Evolutionary conservation across 2,888 invertebrate species (phyloP), one percentile per base, ranked within the genome.

Genomic region (Subacronicta megacephala): DNA sequence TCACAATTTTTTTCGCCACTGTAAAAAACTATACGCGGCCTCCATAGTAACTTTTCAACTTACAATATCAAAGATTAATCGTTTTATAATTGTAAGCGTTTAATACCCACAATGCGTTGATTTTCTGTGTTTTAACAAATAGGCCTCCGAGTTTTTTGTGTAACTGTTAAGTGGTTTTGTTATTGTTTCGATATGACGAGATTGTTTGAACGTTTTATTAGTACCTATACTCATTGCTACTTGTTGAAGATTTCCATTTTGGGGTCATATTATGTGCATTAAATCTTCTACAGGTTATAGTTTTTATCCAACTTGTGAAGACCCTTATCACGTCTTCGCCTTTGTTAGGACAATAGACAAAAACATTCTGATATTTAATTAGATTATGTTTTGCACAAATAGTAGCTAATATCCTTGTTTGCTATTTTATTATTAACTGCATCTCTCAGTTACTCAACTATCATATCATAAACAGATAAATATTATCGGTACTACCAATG

Each of bases 61-160:
- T 63, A 73, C 69, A 62, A 49, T 62, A 59, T 68, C 17, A 43
- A 53, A 55, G 55, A 72, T 70, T 73, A 68, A 68, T 70, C 72
- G 69, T 63, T 63, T 59, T 69, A 53, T 71, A 59, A 59, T 70
- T 59, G 65, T 64, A 59, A 46, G 36, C 40, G 50, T 59, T 63
- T 58, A 70, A 47, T 46, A 44, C 47, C 33, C 17, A 31, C 36
- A 10, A 62, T 68, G 23, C 47, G 69, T 63, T 61, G 63, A 68
- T 54, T 64, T 68, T 68, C 64, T 33, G 54, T 62, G 45, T 68
- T 68, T 64, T 54, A 47, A 40, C 62, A 62, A 64, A 62, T 49
- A 62, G 41, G 41, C 12, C 37, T 65, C 33, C 46, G 17, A 55
- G 62, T 68, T 64, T 62, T 31, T 68, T 68, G 31, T 68, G 38